Percentiles rank a stretch among this genome's conserved stretches.
Conservation (phyloP, 2,888 invertebrate species). For the Orthonevra nobilis region DNA sequence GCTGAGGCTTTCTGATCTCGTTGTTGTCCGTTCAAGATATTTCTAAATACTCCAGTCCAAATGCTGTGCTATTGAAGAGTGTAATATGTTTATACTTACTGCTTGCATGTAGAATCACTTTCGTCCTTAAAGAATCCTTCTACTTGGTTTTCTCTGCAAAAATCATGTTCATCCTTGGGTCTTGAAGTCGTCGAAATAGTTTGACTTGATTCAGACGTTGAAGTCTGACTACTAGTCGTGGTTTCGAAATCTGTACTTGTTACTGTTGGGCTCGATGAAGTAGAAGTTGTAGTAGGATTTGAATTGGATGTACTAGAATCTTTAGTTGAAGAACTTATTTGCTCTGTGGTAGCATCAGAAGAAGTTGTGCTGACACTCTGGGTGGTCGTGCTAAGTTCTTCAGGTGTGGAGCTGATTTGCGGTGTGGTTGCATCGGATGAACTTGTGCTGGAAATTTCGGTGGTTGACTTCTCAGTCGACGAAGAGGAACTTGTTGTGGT, state of each 20-base stretch:
- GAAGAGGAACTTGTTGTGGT: neutral
- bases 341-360: neutral
- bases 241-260: too few relatives aligned
- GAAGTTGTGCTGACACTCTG: neutral
- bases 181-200: conserved; percentile 6
- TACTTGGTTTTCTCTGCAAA: conserved; percentile 46
- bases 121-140: conserved; percentile 43
- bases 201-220: too few relatives aligned
- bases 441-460: neutral
- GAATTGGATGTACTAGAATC: neutral
- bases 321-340: neutral
- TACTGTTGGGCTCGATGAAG: too few relatives aligned
- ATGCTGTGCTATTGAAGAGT: too few relatives aligned
- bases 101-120: conserved; percentile 69
- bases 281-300: neutral
- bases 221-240: too few relatives aligned
- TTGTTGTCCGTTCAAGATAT: too few relatives aligned
- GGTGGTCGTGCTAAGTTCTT: neutral
- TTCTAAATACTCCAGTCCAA: too few relatives aligned
- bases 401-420: neutral
- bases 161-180: conserved; percentile 43
- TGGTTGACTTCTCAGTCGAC: conserved; percentile 14
- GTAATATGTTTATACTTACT: too few relatives aligned
- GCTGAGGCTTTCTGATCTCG: too few relatives aligned
- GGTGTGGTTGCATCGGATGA: neutral